Base-by-base conservation (phyloP, 2,797 vertebrate species). In the Oophaga sylvatica region DNA sequence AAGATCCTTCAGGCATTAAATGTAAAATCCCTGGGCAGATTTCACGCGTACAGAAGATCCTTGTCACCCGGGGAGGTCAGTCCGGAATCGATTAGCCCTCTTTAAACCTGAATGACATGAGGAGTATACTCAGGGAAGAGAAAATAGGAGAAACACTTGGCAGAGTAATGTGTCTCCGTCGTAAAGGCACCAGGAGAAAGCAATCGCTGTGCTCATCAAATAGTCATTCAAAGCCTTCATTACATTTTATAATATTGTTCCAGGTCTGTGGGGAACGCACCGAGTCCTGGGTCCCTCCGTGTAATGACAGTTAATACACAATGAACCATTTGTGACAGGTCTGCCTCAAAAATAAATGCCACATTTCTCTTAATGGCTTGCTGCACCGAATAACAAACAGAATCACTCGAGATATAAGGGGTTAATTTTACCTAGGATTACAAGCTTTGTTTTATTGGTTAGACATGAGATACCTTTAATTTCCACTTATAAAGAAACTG, bases 1-100 rank as follows among this genome's bases (percentile, higher is more conserved):
- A 75, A 78, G 90, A 90, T 56, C 83, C 92, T 90, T 87, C 29
- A 75, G 93, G 91, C 92, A 86, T 81, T 26, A 82, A 89, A 90
- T 11, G 90, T 62, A 41, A 86, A 90, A 80, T 5, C 90, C 90
- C 91, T 56, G 89, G 79, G 8, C 2, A 85, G 78, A 87, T 90
- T 88, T 87, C 62, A 22, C 80, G 83, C 75, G 48, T 15, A 76
- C 5, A 88, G 91, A 90, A 89, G 89, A 81, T 65, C 90, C 88
- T 65, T 78, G 83, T 75, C 90, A 90, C 88, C 92, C 77, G 53
- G 56, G 70, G 89, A 90, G 86, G 86, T 89, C 1, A 48, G 53
- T 41, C 79, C 88, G 90, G 87, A 91, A 86, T 35, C 0, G 88
- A 93, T 90, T 90, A 81, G 70, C 73, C 31, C 84, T 59, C 71